Base-by-base conservation (phyloP, 30 jellyfish, hydroid and myxozoan genomes). In the Pseudorhiza aurosa region DNA sequence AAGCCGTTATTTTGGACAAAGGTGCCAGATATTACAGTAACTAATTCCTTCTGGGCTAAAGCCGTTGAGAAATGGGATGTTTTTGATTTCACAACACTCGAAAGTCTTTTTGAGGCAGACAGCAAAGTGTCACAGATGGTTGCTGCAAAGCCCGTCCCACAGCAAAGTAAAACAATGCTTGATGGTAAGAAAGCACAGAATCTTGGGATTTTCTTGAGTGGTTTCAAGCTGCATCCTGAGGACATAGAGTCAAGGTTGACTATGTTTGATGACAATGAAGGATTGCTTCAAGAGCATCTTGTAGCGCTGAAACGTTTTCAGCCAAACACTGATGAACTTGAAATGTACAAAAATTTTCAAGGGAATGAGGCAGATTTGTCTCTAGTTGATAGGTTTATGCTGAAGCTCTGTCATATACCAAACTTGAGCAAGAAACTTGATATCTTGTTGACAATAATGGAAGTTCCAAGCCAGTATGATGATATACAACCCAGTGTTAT, bases 311-410 rank as follows among this genome's bases (percentile, higher is more conserved):
- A 87, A 36, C 81, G 98, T 24, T 92, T 92, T 60, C 96, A 92
- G 78, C 98, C 98, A 35, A 85, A 96, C 44, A 77, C 98, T 5
- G 98, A 92, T 42, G 98, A 92, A 65, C 67, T 81, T 2, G 98
- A 92, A 80, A 67, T 92, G 88, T 92, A 68, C 75, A 84, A 83
- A 40, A 69, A 44, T 24, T 92, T 77, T 46, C 71, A 84, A 43
- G 98, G 98, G 6, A 49, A 70, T 62, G 60, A 55, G 0, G 75
- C 49, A 4, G 31, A 43, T n/a, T 24, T 85, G 50, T 74, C 94
- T 4, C 70, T 46, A 18, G 95, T 79, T 33, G 98, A 92, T 68
- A 46, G 72, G 73, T 92, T 92, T 59, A 81, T 92, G 95, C 64
- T 68, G 72, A 76, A 58, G 40, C 88, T 92, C 4, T 72, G 98